Evolutionary conservation across 2,797 vertebrate species (phyloP).

Genomic region (Triplophysa bombifrons): DNA sequence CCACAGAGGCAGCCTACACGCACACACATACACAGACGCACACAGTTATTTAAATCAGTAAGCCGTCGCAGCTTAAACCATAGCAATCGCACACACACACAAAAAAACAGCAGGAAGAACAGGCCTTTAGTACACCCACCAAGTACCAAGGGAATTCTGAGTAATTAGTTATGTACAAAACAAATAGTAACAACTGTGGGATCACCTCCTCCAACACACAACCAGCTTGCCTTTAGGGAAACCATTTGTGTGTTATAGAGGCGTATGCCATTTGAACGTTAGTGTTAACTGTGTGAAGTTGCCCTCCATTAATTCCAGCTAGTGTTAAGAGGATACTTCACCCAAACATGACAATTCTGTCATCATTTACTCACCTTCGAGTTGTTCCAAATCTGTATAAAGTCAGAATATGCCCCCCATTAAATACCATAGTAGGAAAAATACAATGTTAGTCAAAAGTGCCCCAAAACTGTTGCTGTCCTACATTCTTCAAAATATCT

Average conservation of each 20-base stretch:
- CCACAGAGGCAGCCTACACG: conserved; percentile 79
- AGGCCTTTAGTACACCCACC: conserved; percentile 54
- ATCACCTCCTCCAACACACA: conserved; percentile 67
- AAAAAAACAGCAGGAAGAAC: conserved; percentile 12
- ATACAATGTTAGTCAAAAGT: no score
- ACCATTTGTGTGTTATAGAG: conserved; percentile 36
- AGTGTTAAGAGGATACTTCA: no score
- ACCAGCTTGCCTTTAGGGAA: conserved; percentile 73
- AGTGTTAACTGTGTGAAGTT: background rate
- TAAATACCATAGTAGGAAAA: no score
- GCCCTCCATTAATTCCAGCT: no score
- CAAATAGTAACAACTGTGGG: conserved; percentile 73
- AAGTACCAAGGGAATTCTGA: conserved; percentile 53
- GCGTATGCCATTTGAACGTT: conserved; percentile 5
- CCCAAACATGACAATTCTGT: no score
- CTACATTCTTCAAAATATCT: no score
- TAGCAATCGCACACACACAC: background rate
- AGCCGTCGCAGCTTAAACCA: background rate
- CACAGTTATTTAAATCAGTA: conserved; percentile 40
- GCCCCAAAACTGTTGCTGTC: no score
- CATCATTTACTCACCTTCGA: no score
- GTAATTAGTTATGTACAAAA: conserved; percentile 74
- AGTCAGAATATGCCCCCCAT: no score
- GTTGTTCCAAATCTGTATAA: no score
- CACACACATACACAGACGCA: conserved; percentile 48